Evolutionary conservation across 1,140 invertebrate genomes (phyloP).

Genomic region (Oedothorax gibbosus): DNA sequence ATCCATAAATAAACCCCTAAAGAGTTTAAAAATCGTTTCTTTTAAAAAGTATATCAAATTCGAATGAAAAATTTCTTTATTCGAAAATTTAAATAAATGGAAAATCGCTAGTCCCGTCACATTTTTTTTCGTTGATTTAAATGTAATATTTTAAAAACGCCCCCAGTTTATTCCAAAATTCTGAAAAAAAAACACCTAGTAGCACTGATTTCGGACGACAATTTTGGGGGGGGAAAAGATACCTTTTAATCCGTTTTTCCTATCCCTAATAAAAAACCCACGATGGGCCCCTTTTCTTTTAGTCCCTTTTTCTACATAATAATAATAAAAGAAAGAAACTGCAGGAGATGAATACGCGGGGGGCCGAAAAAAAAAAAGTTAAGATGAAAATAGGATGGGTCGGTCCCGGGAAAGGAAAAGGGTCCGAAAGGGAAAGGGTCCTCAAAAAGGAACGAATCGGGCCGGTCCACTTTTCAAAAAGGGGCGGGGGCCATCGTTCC

Average conservation of each 20-base stretch:
- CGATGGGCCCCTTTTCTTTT: too few species aligned
- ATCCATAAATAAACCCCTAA: slow-evolving; percentile 8
- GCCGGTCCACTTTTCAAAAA: too few species aligned
- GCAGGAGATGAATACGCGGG: slow-evolving; percentile 16
- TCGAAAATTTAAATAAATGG: not conserved
- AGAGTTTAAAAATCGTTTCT: slow-evolving; percentile 4
- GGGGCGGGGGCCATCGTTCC: too few species aligned
- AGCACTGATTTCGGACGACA: not conserved
- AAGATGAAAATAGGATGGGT: too few species aligned
- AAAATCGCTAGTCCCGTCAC: not conserved
- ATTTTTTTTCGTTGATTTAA: not conserved
- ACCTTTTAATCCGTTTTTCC: slow-evolving; percentile 9
- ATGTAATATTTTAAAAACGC: too few species aligned
- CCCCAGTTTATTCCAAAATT: too few species aligned
- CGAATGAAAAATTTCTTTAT: slow-evolving; percentile 13
- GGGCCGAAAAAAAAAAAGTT: slow-evolving; percentile 28
- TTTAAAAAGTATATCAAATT: slow-evolving; percentile 5
- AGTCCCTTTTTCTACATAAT: slow-evolving; percentile 13
- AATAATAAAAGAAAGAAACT: slow-evolving; percentile 9
- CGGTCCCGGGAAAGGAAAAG: too few species aligned
- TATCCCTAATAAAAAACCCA: not conserved
- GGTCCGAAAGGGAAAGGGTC: too few species aligned
- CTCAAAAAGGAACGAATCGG: too few species aligned
- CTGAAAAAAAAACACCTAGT: too few species aligned
- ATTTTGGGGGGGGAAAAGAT: slow-evolving; percentile 36